phyloP scores from a whole-genome alignment of 53 echinoderm and acorn worm genomes.

The Hippasteria phrygiana region DNA sequence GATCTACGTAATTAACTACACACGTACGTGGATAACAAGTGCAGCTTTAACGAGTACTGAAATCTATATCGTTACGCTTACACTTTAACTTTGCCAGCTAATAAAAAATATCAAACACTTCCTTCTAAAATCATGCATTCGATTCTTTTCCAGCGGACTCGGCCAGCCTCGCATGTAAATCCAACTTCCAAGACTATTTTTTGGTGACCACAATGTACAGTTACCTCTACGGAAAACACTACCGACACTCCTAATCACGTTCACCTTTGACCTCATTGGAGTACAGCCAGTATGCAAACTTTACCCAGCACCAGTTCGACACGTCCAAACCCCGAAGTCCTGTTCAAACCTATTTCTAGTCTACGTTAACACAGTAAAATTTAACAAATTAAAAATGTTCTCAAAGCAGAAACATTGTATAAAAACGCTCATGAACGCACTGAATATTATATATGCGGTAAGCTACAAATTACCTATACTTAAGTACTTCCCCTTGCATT shows the following conservation, averaged over 20 bases:
- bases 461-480: not conserved
- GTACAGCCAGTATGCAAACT: not conserved
- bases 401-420: constrained; percentile 10
- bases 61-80: not conserved
- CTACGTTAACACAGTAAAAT: constrained; percentile 36
- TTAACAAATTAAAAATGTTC: not conserved
- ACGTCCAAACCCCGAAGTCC: constrained; percentile 12
- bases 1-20: not conserved
- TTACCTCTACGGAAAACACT: not conserved
- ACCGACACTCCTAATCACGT: not conserved
- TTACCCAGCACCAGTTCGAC: constrained; percentile 48
- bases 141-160: not conserved
- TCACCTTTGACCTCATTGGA: not conserved
- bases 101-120: not conserved
- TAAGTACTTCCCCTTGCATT: not conserved
- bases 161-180: not conserved
- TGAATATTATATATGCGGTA: not conserved
- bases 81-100: not conserved
- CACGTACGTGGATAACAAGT: not conserved
- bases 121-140: not conserved
- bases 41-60: constrained; percentile 7
- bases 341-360: constrained; percentile 18
- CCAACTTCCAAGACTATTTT: not conserved
- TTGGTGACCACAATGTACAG: not conserved
- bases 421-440: not conserved